Base-by-base conservation (phyloP, 2,797 vertebrate genomes). In the Columba guinea region DNA sequence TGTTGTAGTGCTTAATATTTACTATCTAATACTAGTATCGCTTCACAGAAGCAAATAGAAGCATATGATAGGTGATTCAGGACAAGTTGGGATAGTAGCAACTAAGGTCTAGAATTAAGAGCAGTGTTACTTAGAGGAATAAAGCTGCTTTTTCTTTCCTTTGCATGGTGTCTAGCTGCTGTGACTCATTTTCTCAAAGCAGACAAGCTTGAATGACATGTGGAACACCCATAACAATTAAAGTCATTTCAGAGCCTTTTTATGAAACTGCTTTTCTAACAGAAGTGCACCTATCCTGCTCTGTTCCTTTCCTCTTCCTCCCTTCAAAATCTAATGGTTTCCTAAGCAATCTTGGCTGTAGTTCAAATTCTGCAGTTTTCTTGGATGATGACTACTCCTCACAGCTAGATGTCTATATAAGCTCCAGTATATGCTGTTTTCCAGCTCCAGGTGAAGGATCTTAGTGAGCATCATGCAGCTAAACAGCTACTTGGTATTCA, bases 291-390 rank as follows among this genome's bases (percentile, higher is more conserved):
- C 17, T 89, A 56, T 63, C 49, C 23, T 84, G 22, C 16, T 26
- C 14, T 68, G 5, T 24, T 91, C 19, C 14, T 91, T 87, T 70
- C 18, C 20, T 65, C 13, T 60, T 78, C 35, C 44, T 82, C 10
- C 18, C 18, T 63, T 93, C 60, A 87, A 89, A 93, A 30, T 80
- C 7, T 39, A 64, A 16, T 18, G 4, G 18, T 82, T 90, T 89
- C 76, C 32, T 65, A 65, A 30, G 26, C 5, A 74, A 49, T 14
- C 41, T 56, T 76, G 35, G 23, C 59, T 62, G 15, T 58, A 59
- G 19, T 55, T 89, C 67, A 35, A 55, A 46, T 65, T 90, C 41
- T 69, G 27, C 30, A 63, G 23, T 55, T 86, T 83, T 81, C 64
- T 63, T 70, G 27, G 3, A 10, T 6, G 5, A 39, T 48, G 3